Conservation (phyloP, 2,888 invertebrate species). For the Lasioglossum zephyrum region DNA sequence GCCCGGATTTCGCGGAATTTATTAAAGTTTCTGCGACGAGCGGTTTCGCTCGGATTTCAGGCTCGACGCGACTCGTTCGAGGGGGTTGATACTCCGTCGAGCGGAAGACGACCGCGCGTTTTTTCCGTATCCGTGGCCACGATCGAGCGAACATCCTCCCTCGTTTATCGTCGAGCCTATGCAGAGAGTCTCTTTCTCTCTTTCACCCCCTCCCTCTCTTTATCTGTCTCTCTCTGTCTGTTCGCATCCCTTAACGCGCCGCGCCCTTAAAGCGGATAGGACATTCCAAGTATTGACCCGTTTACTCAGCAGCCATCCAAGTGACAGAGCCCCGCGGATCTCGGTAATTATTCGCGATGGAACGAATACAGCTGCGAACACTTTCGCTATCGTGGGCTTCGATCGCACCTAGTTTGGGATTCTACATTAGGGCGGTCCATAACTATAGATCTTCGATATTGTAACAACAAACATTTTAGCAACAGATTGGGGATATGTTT, state of each 20-base stretch:
- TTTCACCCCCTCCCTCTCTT: neutral
- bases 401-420: neutral
- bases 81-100: constrained; percentile 33
- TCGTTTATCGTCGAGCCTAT: constrained; percentile 60
- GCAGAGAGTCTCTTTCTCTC: constrained; percentile 56
- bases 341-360: constrained; percentile 17
- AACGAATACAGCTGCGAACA: neutral
- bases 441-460: no score
- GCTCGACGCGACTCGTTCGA: neutral
- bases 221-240: constrained; percentile 44
- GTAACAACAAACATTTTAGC: no score
- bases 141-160: constrained; percentile 71
- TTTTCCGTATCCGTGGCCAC: constrained; percentile 58
- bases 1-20: constrained; percentile 3
- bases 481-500: no score
- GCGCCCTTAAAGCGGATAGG: constrained; percentile 80
- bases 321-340: constrained; percentile 11
- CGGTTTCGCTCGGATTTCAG: neutral
- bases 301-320: constrained; percentile 68
- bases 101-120: constrained; percentile 45
- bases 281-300: constrained; percentile 83
- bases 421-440: neutral
- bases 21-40: neutral
- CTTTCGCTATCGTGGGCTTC: neutral
- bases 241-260: constrained; percentile 73